Evolutionary conservation across 2,113 vertebrate species (phyloP).

Genomic region (Perognathus longimembris): DNA sequence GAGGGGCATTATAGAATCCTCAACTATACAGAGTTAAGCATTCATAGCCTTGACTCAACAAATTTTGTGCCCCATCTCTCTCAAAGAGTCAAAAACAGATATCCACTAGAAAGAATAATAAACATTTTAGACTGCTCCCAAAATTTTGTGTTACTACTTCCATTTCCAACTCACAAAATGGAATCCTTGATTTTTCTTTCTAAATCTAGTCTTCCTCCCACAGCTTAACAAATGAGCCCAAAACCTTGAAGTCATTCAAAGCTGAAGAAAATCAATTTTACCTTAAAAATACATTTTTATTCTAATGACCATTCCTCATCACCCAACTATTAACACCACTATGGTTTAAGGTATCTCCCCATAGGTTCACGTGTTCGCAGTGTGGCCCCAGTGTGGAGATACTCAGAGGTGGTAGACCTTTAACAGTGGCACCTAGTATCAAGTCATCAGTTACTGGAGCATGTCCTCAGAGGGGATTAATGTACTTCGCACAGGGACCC

Average conservation of each 20-base stretch:
- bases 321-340: neutral
- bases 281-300: neutral
- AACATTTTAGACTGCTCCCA: neutral
- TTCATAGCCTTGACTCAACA: neutral
- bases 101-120: constrained; percentile 12
- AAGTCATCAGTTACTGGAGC: neutral
- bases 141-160: neutral
- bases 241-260: neutral
- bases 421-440: neutral
- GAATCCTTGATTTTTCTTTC: constrained; percentile 11
- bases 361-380: neutral
- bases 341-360: too few relatives aligned
- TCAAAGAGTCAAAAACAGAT: neutral
- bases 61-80: neutral
- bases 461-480: neutral
- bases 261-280: neutral
- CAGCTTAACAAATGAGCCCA: neutral
- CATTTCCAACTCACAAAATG: neutral
- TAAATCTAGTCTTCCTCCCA: neutral
- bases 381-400: neutral
- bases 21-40: neutral
- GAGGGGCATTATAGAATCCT: neutral
- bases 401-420: neutral
- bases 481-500: neutral
- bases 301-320: neutral